Evolutionary conservation across 2,113 vertebrate species (phyloP).

Genomic region (Atrichornis clamosus): DNA sequence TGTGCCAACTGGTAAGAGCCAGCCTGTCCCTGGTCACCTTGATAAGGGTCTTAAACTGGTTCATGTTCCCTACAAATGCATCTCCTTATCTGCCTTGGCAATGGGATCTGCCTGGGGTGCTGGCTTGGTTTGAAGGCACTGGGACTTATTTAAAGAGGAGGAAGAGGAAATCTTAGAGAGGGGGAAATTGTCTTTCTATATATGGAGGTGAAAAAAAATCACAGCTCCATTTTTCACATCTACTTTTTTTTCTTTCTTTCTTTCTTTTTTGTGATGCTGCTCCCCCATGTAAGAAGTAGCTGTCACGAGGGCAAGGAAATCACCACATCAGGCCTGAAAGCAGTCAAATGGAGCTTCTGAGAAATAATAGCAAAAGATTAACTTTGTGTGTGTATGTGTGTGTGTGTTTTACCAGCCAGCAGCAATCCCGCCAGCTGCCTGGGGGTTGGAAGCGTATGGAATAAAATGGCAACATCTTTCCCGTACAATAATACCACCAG

Average conservation of each 20-base stretch:
- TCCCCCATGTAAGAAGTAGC: neutral
- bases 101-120: neutral
- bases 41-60: neutral
- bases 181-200: neutral
- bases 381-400: neutral
- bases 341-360: neutral
- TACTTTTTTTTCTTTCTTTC: neutral
- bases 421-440: neutral
- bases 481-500: neutral
- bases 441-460: neutral
- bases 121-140: neutral
- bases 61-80: neutral
- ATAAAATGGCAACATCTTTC: neutral
- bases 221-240: neutral
- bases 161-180: neutral
- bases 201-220: slow-evolving; percentile 12
- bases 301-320: neutral
- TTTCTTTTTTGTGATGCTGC: neutral
- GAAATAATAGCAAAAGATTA: neutral
- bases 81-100: neutral
- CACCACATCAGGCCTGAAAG: neutral
- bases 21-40: neutral
- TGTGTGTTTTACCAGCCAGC: neutral
- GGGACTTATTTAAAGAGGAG: neutral
- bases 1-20: neutral